A percentile compares a stretch with the other conserved stretches of the same genome.
These are phyloP conservation scores for Coreoperca whiteheadi DNA, from an alignment of 2,113 vertebrate species.

Conservation along the genomic window DNA sequence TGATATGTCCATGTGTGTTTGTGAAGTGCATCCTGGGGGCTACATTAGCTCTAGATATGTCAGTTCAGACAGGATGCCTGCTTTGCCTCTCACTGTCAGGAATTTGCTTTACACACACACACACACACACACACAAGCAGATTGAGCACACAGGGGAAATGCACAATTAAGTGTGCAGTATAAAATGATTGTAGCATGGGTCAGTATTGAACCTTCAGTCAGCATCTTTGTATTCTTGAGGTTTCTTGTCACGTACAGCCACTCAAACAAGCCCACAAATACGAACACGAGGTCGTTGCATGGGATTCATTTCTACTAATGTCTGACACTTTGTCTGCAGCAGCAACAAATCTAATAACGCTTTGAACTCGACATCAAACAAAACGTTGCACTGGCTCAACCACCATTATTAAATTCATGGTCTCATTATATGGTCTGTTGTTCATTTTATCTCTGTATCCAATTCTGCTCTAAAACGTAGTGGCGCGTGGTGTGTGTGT, in stretches of 20 bases:
- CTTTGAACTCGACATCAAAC: constrained; percentile 70
- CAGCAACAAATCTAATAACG: constrained; percentile 50
- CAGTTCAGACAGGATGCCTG: constrained; percentile 68
- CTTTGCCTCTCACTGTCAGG: constrained; percentile 59
- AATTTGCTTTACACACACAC: constrained; percentile 22
- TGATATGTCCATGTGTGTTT: constrained; percentile 33
- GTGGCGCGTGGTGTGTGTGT: constrained; percentile 6
- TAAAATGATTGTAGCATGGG: not conserved
- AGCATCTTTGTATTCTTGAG: constrained; percentile 7
- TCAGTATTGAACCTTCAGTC: constrained; percentile 3
- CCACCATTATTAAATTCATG: constrained; percentile 62
- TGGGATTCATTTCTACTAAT: not conserved
- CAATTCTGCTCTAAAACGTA: constrained; percentile 33
- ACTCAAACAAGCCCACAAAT: constrained; percentile 11
- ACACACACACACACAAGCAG: not conserved
- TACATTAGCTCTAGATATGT: constrained; percentile 72
- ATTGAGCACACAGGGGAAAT: constrained; percentile 10
- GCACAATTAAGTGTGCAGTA: constrained; percentile 15
- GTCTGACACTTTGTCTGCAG: constrained; percentile 53
- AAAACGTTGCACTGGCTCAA: constrained; percentile 40
- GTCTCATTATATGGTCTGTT: constrained; percentile 58
- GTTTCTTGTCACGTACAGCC: constrained; percentile 1
- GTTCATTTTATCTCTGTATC: constrained; percentile 50
- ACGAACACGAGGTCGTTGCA: constrained; percentile 18
- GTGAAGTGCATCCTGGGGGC: constrained; percentile 65